Percentiles rank a stretch among this genome's conserved stretches.
Conservation (phyloP, 2,113 vertebrate genomes). For the Xyliphius kryptos region DNA sequence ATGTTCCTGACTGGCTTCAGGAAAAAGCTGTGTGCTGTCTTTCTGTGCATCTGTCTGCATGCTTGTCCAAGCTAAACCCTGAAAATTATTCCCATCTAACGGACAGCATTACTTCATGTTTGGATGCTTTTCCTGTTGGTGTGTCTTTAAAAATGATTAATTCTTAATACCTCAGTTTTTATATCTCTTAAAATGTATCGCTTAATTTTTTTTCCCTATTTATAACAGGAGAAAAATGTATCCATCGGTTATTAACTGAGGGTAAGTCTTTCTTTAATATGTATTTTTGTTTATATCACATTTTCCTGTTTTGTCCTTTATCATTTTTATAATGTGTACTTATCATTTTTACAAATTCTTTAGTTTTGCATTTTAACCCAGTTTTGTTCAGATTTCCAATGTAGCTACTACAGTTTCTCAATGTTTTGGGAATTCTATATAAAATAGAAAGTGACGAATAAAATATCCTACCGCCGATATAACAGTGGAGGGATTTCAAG, state of each 20-base stretch:
- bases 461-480: too few species aligned
- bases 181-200: too few species aligned
- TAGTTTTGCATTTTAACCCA: too few species aligned
- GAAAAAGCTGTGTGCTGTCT: slow-evolving; percentile 58
- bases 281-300: neutral
- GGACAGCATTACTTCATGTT: slow-evolving; percentile 74
- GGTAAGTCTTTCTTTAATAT: slow-evolving; percentile 61
- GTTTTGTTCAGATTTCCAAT: too few species aligned
- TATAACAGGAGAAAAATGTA: slow-evolving; percentile 70
- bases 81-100: slow-evolving; percentile 65
- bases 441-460: too few species aligned
- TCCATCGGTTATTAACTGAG: slow-evolving; percentile 72
- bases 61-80: slow-evolving; percentile 59
- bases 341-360: too few species aligned
- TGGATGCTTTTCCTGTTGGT: slow-evolving; percentile 83
- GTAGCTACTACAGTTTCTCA: too few species aligned
- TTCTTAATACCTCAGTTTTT: too few species aligned
- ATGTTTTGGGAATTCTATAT: too few species aligned
- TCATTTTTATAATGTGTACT: too few species aligned
- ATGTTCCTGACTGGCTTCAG: slow-evolving; percentile 66
- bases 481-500: too few species aligned
- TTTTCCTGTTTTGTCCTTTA: too few species aligned
- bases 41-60: slow-evolving; percentile 63
- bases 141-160: slow-evolving; percentile 13
- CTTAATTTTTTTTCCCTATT: neutral